These are phyloP conservation scores for Bungarus multicinctus DNA, from an alignment of 2,113 vertebrate genomes.

Conservation along the genomic window DNA sequence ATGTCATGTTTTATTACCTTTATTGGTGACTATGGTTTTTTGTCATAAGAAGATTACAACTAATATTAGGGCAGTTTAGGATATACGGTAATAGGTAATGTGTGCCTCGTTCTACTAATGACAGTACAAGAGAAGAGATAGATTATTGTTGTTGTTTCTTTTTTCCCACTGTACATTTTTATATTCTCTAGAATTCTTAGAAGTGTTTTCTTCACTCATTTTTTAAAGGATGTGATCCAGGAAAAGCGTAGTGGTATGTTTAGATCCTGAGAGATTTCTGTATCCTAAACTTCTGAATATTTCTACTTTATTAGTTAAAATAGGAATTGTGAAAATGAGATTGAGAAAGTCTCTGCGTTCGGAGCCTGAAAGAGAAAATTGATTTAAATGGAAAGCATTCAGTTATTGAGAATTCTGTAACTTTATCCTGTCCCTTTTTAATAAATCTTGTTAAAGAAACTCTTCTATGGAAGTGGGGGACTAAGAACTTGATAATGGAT, in stretches of 20 bases:
- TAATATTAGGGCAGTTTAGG: neutral
- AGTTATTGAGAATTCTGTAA: neutral
- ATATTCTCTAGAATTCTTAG: neutral
- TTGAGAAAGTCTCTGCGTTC: neutral
- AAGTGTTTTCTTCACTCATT: neutral
- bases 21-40: neutral
- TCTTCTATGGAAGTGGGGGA: neutral
- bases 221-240: neutral
- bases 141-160: neutral
- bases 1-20: neutral
- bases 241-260: neutral
- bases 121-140: neutral
- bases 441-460: neutral
- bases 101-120: neutral
- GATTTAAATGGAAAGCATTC: neutral
- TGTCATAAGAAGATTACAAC: neutral
- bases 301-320: neutral
- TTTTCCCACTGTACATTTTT: neutral
- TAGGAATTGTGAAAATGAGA: neutral
- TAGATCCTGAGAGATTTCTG: neutral
- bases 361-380: neutral
- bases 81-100: neutral
- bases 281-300: neutral
- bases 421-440: neutral
- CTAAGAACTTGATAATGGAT: neutral